Evolutionary conservation across 2,113 vertebrate species (phyloP), one percentile per base, ranked within the genome.

Genomic region (Myotis davidii): DNA sequence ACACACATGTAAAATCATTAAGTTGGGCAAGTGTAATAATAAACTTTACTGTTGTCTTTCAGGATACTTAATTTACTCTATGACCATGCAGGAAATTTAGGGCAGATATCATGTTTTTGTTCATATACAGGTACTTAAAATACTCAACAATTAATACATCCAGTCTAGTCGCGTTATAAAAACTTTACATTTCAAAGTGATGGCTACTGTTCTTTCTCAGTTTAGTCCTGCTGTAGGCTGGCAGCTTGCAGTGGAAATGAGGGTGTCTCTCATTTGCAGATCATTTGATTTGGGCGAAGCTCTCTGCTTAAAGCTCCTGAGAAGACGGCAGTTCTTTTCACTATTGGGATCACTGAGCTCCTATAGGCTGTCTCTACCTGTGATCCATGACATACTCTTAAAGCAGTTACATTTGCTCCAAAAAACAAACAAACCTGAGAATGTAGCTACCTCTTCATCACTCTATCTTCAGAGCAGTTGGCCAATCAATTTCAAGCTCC

Each of bases 331-430:
- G 7, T 69, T 92, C 27, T 37, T 56, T 84, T 87, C 85, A 78
- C 34, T 73, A 21, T 65, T 72, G 27, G 67, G 69, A 85, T 72
- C 42, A 76, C 29, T 48, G 16, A 39, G 45, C 5, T 50, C 37
- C 50, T 85, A 5, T 59, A 64, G 65, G 72, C 39, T 87, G 59
- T 54, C 70, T 61, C 9, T n/a, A 89, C 32, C 34, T 96, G 29
- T 86, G 90, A 77, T 27, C 45, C 37, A 82, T 59, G 56, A 69
- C 14, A 85, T 37, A 92, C 5, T 82, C 9, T 78, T 56, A 83
- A 78, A 78, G 74, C 45, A 90, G 94, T 52, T 21, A 52, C 54
- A 67, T 91, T 83, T 92, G 74, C 27, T 95, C 32, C 50, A 39
- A 93, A 61, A 76, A 48, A 89, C 45, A 45, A 69, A 3, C 23